Conservation (phyloP, 2,113 vertebrate species). For the Vidua chalybeata region DNA sequence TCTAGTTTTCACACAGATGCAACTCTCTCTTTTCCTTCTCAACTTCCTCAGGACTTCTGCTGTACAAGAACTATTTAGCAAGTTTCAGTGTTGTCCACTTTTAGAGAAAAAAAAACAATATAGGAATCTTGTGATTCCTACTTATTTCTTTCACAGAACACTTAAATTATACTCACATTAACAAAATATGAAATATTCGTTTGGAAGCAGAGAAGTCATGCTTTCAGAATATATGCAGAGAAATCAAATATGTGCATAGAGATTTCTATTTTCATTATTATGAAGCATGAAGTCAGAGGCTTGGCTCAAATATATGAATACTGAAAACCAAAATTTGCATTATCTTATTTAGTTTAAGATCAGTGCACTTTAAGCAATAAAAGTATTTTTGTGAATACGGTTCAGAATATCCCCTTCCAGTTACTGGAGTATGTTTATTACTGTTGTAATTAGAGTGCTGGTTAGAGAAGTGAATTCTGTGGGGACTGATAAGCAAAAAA, state of each 20-base stretch:
- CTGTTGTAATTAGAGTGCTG: background rate
- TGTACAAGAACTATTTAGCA: background rate
- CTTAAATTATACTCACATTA: background rate
- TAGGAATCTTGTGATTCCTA: background rate
- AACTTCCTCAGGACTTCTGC: background rate
- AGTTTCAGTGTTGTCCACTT: background rate
- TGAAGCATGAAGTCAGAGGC: conserved; percentile 20
- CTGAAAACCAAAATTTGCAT: conserved; percentile 28
- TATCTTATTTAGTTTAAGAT: conserved; percentile 24
- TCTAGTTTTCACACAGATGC: background rate
- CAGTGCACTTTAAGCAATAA: background rate
- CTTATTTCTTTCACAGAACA: background rate
- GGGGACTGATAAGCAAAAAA: background rate
- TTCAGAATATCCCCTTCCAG: background rate
- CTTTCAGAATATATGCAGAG: conserved; percentile 30
- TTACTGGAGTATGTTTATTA: background rate
- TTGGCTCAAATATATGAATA: conserved; percentile 32
- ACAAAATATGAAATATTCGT: background rate
- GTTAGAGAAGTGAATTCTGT: background rate
- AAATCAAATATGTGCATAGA: conserved; percentile 23
- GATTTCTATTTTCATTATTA: conserved; percentile 47
- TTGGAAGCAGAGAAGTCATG: conserved; percentile 19
- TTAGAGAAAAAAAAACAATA: background rate
- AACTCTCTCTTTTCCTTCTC: background rate
- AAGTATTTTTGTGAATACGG: background rate